These are phyloP conservation scores for Drosophila mimetica DNA, from an alignment of 2,888 invertebrate genomes.

Conservation along the genomic window DNA sequence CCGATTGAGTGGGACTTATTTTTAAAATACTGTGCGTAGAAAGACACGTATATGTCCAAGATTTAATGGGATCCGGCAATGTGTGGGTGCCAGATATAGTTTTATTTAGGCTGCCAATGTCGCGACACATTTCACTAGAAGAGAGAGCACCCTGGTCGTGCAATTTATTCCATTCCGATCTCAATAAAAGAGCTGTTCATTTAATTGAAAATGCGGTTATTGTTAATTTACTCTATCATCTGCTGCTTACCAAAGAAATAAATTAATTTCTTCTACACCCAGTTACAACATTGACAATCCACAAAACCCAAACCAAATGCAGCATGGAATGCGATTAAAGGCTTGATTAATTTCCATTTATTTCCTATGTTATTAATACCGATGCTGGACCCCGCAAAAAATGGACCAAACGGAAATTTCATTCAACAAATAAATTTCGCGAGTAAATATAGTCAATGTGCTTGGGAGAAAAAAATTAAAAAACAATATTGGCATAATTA, in stretches of 20 bases:
- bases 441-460: conserved; percentile 22
- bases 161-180: conserved; percentile 49
- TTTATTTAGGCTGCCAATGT: conserved; percentile 58
- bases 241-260: conserved; percentile 68
- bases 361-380: conserved; percentile 48
- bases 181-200: conserved; percentile 61
- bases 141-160: conserved; percentile 27
- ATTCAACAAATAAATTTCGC: conserved; percentile 28
- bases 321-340: conserved; percentile 66
- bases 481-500: conserved; percentile 38
- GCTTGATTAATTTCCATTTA: conserved; percentile 66
- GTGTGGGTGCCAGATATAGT: conserved; percentile 35
- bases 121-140: conserved; percentile 66
- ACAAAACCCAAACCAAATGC: conserved; percentile 43
- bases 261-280: conserved; percentile 62
- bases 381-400: conserved; percentile 18
- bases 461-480: conserved; percentile 5
- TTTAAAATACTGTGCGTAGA: conserved; percentile 32
- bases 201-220: conserved; percentile 73
- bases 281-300: conserved; percentile 40
- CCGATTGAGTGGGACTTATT: conserved; percentile 39
- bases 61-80: conserved; percentile 46
- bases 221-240: conserved; percentile 62
- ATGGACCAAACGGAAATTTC: conserved; percentile 31
- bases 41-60: conserved; percentile 23